These are phyloP conservation scores for Platyura marginata DNA, from an alignment of 1,140 invertebrate genomes.

Conservation along the genomic window DNA sequence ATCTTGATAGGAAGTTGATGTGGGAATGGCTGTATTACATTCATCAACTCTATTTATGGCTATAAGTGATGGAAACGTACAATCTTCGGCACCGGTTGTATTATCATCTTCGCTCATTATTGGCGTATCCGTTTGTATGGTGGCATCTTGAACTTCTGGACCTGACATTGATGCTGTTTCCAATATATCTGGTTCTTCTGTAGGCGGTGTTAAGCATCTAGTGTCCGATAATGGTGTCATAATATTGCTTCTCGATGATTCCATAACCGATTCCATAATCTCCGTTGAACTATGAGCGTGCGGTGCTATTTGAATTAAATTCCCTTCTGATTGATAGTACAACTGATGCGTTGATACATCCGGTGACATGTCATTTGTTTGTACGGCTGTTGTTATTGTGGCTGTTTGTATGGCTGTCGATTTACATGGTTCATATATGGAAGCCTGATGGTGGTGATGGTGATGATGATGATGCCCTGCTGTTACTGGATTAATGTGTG, in stretches of 20 bases:
- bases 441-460: constrained; percentile 1
- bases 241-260: no score
- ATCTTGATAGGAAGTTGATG: constrained; percentile 2
- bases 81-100: constrained; percentile 1
- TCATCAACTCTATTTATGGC: neutral
- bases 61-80: neutral
- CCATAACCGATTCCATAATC: no score
- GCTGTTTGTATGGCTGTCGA: neutral
- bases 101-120: constrained; percentile 24
- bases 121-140: constrained; percentile 56
- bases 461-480: neutral
- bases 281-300: no score
- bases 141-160: constrained; percentile 53
- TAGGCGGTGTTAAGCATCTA: neutral
- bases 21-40: neutral
- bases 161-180: no score
- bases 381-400: constrained; percentile 4
- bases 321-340: constrained; percentile 11
- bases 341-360: constrained; percentile 23
- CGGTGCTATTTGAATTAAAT: constrained; percentile 3
- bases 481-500: neutral
- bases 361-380: constrained; percentile 9
- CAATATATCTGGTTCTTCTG: no score
- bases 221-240: neutral
- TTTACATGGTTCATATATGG: constrained; percentile 2